Percentiles rank a stretch among this genome's conserved stretches.
Conservation (phyloP, 2,797 vertebrate genomes). For the Carduelis carduelis region DNA sequence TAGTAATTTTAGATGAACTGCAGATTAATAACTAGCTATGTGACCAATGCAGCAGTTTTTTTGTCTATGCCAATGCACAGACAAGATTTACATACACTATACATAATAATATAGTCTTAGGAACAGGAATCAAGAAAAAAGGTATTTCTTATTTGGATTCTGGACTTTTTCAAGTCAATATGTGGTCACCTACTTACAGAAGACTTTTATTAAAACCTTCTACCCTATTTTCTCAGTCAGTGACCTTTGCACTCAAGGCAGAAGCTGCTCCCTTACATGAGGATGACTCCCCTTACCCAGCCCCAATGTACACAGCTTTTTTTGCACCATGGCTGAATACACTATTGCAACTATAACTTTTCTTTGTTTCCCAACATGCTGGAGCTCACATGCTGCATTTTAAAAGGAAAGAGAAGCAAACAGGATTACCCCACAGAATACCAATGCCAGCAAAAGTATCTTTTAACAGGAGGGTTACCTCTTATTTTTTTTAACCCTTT, state of each 20-base stretch:
- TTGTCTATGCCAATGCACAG: not conserved
- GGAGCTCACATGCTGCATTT: not conserved
- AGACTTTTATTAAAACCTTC: not conserved
- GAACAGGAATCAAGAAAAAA: not conserved
- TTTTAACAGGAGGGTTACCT: fast-evolving
- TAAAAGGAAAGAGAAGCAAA: not conserved
- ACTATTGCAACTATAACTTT: fast-evolving
- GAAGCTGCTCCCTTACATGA: not conserved
- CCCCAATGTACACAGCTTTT: fast-evolving
- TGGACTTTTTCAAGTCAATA: not conserved
- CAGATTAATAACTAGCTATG: not conserved
- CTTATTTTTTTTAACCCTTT: not conserved
- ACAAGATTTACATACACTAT: not conserved
- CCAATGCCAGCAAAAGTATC: not conserved
- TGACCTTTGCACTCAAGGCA: not conserved
- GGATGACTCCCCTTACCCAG: fast-evolving
- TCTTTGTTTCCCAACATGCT: not conserved
- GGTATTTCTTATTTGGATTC: not conserved
- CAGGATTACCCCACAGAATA: not conserved
- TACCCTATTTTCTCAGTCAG: not conserved
- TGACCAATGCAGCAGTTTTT: not conserved
- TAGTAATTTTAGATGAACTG: not conserved
- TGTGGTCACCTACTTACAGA: not conserved
- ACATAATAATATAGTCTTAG: not conserved
- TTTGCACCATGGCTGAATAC: fast-evolving